phyloP scores from a whole-genome alignment of 1,140 invertebrate species.

The Drosophila bifasciata region DNA sequence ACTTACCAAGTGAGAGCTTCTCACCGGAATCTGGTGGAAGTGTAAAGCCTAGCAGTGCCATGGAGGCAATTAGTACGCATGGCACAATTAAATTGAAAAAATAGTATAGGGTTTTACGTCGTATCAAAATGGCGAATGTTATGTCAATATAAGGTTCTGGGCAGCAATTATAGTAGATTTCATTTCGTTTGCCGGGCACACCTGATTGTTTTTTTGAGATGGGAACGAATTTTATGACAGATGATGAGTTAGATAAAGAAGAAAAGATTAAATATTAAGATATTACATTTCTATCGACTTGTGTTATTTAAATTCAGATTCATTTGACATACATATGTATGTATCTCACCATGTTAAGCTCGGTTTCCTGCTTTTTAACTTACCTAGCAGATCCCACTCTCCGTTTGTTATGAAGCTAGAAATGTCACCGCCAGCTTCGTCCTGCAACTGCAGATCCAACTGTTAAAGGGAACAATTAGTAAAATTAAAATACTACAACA shows the following conservation, averaged over 20 bases:
- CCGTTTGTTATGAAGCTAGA: constrained; percentile 98
- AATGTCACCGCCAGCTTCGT: constrained; percentile 95
- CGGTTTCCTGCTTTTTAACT: constrained; percentile 73
- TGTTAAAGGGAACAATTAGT: constrained; percentile 81
- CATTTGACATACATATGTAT: neutral
- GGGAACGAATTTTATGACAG: constrained; percentile 4
- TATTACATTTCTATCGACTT: constrained; percentile 1
- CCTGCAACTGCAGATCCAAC: constrained; percentile 96
- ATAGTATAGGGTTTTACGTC: constrained; percentile 99
- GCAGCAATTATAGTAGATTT: constrained; percentile 97
- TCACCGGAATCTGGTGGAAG: constrained; percentile 99
- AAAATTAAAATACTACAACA: neutral
- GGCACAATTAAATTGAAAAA: constrained; percentile 99
- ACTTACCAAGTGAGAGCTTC: constrained; percentile 98
- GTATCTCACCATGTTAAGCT: neutral
- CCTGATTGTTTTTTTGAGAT: constrained; percentile 85
- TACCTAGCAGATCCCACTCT: constrained; percentile 99
- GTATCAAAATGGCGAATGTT: constrained; percentile 98
- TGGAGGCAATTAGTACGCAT: constrained; percentile 99
- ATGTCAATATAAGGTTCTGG: constrained; percentile 98
- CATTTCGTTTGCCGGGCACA: constrained; percentile 96
- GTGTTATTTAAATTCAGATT: neutral
- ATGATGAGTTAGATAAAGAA: constrained; percentile 27
- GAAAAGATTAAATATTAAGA: constrained; percentile 35
- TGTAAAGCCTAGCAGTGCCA: constrained; percentile 99